Percentiles rank a stretch among this genome's conserved stretches.
phyloP scores from a whole-genome alignment of 2,888 invertebrate genomes.

The Xestia ashworthii region DNA sequence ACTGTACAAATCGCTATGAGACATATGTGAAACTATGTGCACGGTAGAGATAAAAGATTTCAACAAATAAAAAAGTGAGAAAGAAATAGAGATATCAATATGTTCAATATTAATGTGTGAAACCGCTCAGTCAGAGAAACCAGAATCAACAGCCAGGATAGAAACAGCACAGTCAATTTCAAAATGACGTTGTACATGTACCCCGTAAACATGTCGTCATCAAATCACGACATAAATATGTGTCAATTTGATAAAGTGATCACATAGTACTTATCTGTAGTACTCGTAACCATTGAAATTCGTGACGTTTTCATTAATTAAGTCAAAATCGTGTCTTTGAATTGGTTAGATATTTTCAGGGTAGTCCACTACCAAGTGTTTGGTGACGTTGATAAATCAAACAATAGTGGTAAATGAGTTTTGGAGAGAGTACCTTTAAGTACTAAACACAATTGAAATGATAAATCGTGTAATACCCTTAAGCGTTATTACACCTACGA shows the following conservation, averaged over 20 bases:
- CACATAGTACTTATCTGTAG: slow-evolving; percentile 11
- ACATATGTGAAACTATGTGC: background rate
- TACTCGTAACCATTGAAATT: slow-evolving; percentile 11
- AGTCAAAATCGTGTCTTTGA: slow-evolving; percentile 15
- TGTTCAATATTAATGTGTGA: background rate
- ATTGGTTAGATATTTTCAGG: slow-evolving; percentile 45
- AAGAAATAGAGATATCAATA: background rate
- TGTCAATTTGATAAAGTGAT: slow-evolving; percentile 52
- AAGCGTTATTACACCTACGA: slow-evolving; percentile 8
- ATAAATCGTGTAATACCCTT: background rate
- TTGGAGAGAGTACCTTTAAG: slow-evolving; percentile 7
- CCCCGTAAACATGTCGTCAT: background rate
- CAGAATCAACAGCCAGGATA: background rate
- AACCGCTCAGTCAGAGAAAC: background rate
- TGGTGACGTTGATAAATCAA: slow-evolving; percentile 23
- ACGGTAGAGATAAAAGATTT: background rate
- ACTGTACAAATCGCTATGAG: background rate
- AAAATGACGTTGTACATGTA: background rate
- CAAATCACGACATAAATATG: slow-evolving; percentile 21
- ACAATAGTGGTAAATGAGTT: slow-evolving; percentile 4
- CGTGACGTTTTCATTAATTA: slow-evolving; percentile 41
- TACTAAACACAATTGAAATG: background rate
- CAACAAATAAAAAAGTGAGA: background rate
- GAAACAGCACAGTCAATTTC: background rate
- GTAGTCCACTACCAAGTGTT: slow-evolving; percentile 8